Evolutionary conservation across 2,888 invertebrate species (phyloP), one percentile per base, ranked within the genome.

Genomic region (Machimus atricapillus): DNA sequence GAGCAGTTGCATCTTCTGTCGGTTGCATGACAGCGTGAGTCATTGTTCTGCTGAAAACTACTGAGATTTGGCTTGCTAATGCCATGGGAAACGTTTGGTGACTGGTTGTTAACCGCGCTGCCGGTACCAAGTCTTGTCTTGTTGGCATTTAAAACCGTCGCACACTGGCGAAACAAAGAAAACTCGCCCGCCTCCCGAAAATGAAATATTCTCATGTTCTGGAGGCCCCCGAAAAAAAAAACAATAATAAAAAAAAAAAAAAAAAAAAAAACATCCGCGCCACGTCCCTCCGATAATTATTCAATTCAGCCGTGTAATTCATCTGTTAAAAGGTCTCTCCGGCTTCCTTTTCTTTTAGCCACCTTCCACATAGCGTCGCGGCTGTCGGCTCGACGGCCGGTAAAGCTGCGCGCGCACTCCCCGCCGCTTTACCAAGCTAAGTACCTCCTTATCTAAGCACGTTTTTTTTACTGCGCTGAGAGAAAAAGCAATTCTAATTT

Each of bases 261-360:
- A 31, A 76, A 37, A 78, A 46, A 37, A 46, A 78, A 16, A 78
- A 43, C 78, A n/a, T 43, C 58, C 23, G n/a, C 73, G 46, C 43
- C 74, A 74, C 77, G 77, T 86, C 86, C 58, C 77, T 43, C 40
- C 78, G 74, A 58, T 77, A 86, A 86, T 86, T 86, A 86, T 86
- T 77, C 86, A 86, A 86, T 86, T 86, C 86, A 86, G 76, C 52
- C 86, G 77, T 86, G 86, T 86, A 86, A 86, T 77, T 86, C 86
- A 86, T 77, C 86, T 56, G 86, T 52, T 86, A 86, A 86, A 78
- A 86, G 86, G 86, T 86, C 46, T 86, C 56, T 86, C 77, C 86
- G 76, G 86, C 52, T 76, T 77, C 31, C 31, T 86, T 86, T 86
- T 78, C 76, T 77, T 37, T 58, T 52, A 66, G 66, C 66, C 27